These are phyloP conservation scores for Setipinna tenuifilis DNA, from an alignment of 2,797 vertebrate species.

Conservation along the genomic window DNA sequence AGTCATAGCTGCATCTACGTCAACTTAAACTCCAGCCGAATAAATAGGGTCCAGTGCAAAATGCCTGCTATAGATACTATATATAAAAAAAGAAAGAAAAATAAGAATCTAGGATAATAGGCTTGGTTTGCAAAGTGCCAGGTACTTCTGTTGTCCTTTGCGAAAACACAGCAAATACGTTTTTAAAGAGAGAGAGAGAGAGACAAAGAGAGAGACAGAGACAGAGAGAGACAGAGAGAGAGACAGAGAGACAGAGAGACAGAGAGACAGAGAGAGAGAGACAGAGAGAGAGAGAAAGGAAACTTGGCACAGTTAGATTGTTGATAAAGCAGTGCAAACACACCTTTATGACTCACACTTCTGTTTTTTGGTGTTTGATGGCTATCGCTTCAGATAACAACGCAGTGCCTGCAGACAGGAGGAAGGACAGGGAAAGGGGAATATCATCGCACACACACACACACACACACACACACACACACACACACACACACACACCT, in stretches of 20 bases:
- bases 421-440: no score
- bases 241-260: no score
- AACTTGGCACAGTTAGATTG: background rate
- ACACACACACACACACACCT: background rate
- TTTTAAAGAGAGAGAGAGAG: no score
- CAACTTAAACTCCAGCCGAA: background rate
- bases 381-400: background rate
- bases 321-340: background rate
- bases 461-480: background rate
- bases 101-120: slow-evolving; percentile 60
- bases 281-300: no score
- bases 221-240: no score
- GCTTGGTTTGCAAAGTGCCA: background rate
- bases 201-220: no score
- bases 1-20: background rate
- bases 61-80: no score
- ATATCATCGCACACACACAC: background rate
- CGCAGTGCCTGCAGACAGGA: background rate
- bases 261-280: no score
- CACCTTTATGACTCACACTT: background rate
- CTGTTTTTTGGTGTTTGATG: background rate
- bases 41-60: slow-evolving; percentile 5
- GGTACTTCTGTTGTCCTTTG: background rate
- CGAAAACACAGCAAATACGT: background rate
- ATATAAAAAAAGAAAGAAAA: slow-evolving; percentile 51